Evolutionary conservation across 2,113 vertebrate genomes (phyloP).

Genomic region (Morone chrysops): DNA sequence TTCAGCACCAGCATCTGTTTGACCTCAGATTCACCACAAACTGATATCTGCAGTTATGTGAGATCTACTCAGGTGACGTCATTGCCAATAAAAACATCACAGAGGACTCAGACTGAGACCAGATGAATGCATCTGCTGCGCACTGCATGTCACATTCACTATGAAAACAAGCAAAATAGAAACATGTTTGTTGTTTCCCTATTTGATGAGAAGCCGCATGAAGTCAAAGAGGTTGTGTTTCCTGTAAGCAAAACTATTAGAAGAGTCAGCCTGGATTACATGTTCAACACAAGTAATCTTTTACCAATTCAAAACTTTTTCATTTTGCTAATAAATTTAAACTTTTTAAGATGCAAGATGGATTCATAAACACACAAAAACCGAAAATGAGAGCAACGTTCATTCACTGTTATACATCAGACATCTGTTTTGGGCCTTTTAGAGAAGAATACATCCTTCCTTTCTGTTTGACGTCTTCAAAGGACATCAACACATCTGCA

Average conservation of each 20-base stretch:
- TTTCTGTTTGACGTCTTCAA: neutral
- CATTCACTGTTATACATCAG: neutral
- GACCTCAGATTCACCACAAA: neutral
- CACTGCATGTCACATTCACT: too few species aligned
- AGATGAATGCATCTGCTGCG: too few species aligned
- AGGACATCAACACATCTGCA: neutral
- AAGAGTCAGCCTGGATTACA: neutral
- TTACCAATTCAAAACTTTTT: neutral
- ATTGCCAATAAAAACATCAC: neutral
- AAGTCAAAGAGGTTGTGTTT: neutral
- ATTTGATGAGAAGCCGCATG: neutral
- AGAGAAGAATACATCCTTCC: neutral
- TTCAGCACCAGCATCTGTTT: neutral
- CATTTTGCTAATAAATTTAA: too few species aligned
- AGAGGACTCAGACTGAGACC: slow-evolving; percentile 4
- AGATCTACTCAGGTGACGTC: neutral
- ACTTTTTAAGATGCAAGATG: too few species aligned
- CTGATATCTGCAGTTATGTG: too few species aligned
- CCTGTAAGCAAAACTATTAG: neutral
- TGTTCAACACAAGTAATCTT: neutral
- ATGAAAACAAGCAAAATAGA: neutral
- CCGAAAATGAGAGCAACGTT: neutral
- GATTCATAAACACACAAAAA: neutral
- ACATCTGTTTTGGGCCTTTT: neutral
- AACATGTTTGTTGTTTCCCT: neutral